phyloP scores from a whole-genome alignment of 37 sponge, comb jelly and placozoan species.

The Oopsacas minuta region DNA sequence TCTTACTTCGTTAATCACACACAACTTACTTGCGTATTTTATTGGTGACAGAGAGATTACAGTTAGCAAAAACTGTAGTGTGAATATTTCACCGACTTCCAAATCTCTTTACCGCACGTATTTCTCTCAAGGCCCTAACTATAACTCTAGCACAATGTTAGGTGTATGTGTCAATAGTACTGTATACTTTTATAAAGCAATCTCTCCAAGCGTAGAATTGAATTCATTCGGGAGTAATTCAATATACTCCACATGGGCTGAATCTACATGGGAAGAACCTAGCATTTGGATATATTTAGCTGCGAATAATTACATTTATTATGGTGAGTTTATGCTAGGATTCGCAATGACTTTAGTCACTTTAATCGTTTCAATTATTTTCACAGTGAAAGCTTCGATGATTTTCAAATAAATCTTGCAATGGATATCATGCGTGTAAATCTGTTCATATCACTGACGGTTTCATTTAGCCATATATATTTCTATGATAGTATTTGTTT shows the following conservation, averaged over 20 bases:
- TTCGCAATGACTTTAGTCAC: not conserved
- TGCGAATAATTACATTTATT: not conserved
- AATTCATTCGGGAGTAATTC: not conserved
- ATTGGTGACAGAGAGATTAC: not conserved
- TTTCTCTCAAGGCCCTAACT: not conserved
- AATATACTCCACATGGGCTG: not conserved
- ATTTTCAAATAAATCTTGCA: not conserved
- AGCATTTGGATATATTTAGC: not conserved
- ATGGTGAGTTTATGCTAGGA: conserved; percentile 12
- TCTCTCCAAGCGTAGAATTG: not conserved
- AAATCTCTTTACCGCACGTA: not conserved
- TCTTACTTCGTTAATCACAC: not conserved
- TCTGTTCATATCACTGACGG: no score
- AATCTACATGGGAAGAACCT: not conserved
- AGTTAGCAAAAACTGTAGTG: not conserved
- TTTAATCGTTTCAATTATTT: not conserved
- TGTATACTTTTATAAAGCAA: not conserved
- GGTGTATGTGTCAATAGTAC: not conserved
- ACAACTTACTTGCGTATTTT: not conserved
- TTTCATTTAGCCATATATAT: no score
- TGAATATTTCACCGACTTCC: not conserved
- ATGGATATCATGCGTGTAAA: no score
- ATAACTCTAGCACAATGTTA: not conserved
- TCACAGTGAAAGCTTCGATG: not conserved
- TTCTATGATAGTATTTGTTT: no score